Evolutionary conservation across 2,888 invertebrate species (phyloP), one percentile per base, ranked within the genome.

Genomic region (Camptogramma bilineatum): DNA sequence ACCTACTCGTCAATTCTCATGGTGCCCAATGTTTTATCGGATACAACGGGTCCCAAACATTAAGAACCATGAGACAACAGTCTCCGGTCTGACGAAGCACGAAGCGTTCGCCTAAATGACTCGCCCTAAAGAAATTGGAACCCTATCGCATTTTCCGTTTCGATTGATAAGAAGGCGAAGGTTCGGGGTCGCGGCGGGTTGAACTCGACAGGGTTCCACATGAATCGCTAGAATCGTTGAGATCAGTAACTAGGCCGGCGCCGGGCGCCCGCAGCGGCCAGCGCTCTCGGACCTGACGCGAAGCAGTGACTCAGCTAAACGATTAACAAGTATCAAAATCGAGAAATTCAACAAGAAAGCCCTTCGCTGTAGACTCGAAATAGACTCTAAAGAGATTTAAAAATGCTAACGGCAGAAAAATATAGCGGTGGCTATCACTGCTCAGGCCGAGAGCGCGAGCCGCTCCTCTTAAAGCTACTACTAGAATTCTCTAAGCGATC

Each of bases 381-480:
- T 79, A 81, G 74, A 79, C 77, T 80, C 76, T 70, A 69, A 73
- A 79, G 76, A 81, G 76, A 77, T 78, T 75, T 77, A 76, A 81
- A 83, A 82, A 82, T 69, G 79, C 81, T 82, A 80, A 74, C 73
- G 78, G 80, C 80, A 67, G 80, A 79, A 76, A 77, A 79, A 75
- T 77, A 73, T 77, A 65, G 80, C 80, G 72, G 73, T 78, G 78
- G 74, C 72, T 77, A 74, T 72, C 69, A 69, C 64, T 69, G 56
- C 52, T 51, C 81, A 83, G 83, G 86, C 75, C 85, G 90, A 91
- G 88, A 91, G 88, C 91, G 83, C 83, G 82, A 86, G 86, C 88
- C 90, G 90, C 84, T 74, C 81, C 78, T 85, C 90, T 91, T 91
- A 90, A 87, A 91, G 91, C 91, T 91, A 91, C 89, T 89, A 90